Base-by-base conservation (phyloP, 2,113 vertebrate genomes). In the Acrocephalus arundinaceus region DNA sequence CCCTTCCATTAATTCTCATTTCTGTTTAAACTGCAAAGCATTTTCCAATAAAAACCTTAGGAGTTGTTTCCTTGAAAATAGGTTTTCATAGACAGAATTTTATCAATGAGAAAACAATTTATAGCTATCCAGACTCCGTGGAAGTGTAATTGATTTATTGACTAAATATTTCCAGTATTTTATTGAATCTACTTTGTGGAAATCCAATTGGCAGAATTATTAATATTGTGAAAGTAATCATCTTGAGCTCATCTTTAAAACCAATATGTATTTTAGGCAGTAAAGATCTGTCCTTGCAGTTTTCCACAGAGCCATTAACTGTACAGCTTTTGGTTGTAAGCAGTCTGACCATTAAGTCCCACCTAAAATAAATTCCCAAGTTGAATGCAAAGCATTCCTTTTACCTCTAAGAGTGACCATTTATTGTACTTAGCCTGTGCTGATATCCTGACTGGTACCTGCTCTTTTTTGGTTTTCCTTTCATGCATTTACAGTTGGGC, bases 171-270 rank as follows among this genome's bases (percentile, higher is more conserved):
- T 89, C 88, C 68, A 90, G 70, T 37, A 61, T 90, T 81, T 85
- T 81, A 87, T 96, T 78, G 94, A 88, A 62, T 52, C 70, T 76
- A 81, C 86, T 85, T 78, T 85, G 79, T 75, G 66, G 66, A 96
- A 96, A 92, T 85, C 80, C 80, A 94, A 73, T 78, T 51, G 76
- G 70, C 57, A 92, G 93, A 90, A 95, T 97, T 90, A 96, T 75
- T 95, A 90, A 86, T 89, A 87, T 28, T 90, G 73, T 54, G 51
- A 78, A 90, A 81, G 90, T 93, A 92, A 95, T 96, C 76, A 87
- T 87, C 88, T 75, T 49, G 25, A 93, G 73, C 80, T 89, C 83
- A 81, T 90, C 86, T 75, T 92, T 86, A 97, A 94, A 96, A 67
- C 80, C 68, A 63, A 1, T 85, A 39, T 45, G 62, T 72, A 57